These are phyloP conservation scores for Thymelicus lineola DNA, from an alignment of 2,888 invertebrate genomes.

Conservation along the genomic window DNA sequence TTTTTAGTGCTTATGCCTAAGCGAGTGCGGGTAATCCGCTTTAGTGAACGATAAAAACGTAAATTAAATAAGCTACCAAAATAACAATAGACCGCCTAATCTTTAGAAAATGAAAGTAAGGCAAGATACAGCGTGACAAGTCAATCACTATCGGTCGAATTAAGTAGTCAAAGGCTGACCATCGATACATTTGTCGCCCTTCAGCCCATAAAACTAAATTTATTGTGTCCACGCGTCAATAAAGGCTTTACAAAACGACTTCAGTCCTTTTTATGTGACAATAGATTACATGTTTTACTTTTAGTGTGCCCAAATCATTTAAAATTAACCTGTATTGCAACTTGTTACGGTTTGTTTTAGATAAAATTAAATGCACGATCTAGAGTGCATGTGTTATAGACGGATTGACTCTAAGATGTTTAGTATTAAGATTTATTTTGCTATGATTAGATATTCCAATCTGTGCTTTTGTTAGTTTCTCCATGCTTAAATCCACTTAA, in stretches of 20 bases:
- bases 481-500: conserved; percentile 4
- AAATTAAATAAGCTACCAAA: not conserved
- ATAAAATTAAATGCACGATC: not conserved
- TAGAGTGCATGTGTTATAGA: not conserved
- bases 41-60: no score
- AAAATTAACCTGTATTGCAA: not conserved
- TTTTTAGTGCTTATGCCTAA: no score
- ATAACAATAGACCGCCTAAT: not conserved
- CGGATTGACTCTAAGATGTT: not conserved
- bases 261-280: conserved; percentile 30
- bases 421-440: not conserved
- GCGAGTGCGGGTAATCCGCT: no score
- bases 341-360: not conserved
- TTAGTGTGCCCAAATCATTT: not conserved
- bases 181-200: conserved; percentile 47
- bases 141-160: conserved; percentile 48
- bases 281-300: conserved; percentile 16
- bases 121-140: conserved; percentile 14
- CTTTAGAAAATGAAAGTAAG: conserved; percentile 3
- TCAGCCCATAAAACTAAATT: conserved; percentile 73
- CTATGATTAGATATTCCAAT: not conserved
- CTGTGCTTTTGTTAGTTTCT: not conserved
- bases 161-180: conserved; percentile 52
- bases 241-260: conserved; percentile 49
- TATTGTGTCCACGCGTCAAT: conserved; percentile 71